Percentiles rank a stretch among this genome's conserved stretches.
These are phyloP conservation scores for Sylvilagus floridanus DNA, from an alignment of 2,797 vertebrate species.

Conservation along the genomic window DNA sequence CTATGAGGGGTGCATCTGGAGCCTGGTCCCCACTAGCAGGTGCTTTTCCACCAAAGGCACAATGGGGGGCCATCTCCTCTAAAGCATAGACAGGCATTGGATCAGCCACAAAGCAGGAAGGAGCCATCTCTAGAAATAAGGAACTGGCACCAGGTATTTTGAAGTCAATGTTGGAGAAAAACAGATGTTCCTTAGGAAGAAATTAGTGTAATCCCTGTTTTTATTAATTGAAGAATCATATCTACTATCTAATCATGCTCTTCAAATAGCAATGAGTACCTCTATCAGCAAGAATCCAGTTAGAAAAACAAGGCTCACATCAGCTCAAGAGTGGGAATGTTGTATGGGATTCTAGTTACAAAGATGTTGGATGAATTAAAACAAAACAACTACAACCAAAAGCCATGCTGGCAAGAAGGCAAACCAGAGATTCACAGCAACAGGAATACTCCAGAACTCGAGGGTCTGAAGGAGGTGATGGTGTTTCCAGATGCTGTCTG, in stretches of 20 bases:
- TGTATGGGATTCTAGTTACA: neutral
- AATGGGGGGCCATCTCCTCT: neutral
- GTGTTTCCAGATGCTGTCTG: neutral
- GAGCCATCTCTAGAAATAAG: neutral
- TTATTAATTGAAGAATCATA: slow-evolving; percentile 39
- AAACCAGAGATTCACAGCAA: slow-evolving; percentile 9
- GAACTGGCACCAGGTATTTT: neutral
- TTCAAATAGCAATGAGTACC: neutral
- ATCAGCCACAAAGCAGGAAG: neutral
- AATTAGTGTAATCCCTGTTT: neutral
- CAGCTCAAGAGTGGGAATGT: slow-evolving; percentile 1
- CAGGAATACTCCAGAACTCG: neutral
- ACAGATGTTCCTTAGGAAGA: neutral
- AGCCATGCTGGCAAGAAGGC: neutral
- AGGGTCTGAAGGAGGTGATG: neutral
- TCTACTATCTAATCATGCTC: slow-evolving; percentile 30
- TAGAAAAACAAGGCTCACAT: neutral
- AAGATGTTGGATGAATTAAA: neutral
- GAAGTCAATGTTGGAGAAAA: slow-evolving; percentile 11
- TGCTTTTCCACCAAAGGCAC: neutral
- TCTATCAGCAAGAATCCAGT: neutral
- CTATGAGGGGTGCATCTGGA: neutral
- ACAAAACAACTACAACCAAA: neutral
- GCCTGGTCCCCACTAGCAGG: neutral
- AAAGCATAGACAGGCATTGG: neutral